These are phyloP conservation scores for Climacteris rufus DNA, from an alignment of 2,113 vertebrate genomes.

Conservation along the genomic window DNA sequence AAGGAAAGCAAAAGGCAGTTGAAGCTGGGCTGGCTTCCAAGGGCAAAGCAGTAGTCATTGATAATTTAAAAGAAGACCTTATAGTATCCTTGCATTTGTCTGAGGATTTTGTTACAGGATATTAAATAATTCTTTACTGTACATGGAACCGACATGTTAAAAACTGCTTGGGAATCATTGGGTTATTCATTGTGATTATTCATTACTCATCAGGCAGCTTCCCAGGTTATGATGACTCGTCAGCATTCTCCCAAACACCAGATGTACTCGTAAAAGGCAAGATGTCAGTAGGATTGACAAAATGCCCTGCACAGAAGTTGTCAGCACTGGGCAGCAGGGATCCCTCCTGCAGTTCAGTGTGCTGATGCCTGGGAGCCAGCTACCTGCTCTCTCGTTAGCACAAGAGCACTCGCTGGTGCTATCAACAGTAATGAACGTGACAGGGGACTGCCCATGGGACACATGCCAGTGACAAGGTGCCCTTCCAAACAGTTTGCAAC, in stretches of 20 bases:
- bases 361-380: background rate
- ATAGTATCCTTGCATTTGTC: background rate
- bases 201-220: background rate
- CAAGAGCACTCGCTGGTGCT: background rate
- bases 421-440: conserved; percentile 3
- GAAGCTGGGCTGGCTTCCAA: background rate
- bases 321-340: background rate
- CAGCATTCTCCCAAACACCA: background rate
- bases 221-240: background rate
- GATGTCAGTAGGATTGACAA: conserved; percentile 18
- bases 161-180: background rate
- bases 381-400: conserved; percentile 10
- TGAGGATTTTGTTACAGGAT: background rate
- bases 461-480: background rate
- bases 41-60: background rate
- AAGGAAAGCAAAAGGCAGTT: conserved; percentile 6
- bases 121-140: background rate
- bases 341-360: background rate
- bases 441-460: background rate
- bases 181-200: background rate
- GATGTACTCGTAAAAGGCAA: background rate
- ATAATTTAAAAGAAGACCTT: background rate
- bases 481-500: background rate
- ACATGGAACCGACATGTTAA: background rate
- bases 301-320: background rate